Evolutionary conservation across 1,140 invertebrate species (phyloP).

Genomic region (Temnothorax longispinosus): DNA sequence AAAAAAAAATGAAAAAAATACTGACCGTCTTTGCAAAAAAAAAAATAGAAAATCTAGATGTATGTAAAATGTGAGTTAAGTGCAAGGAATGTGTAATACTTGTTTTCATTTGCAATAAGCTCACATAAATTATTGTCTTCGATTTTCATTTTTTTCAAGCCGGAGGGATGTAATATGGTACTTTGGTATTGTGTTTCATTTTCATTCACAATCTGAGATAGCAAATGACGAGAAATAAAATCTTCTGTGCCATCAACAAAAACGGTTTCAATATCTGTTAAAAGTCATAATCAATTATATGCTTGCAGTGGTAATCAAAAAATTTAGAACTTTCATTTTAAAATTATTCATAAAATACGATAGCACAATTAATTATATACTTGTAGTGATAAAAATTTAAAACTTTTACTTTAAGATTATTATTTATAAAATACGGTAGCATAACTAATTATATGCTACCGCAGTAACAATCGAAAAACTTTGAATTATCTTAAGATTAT

Average conservation of each 20-base stretch:
- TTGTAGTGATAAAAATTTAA: background rate
- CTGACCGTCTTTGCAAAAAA: conserved; percentile 77
- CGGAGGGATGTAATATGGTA: conserved; percentile 5
- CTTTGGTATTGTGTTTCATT: conserved; percentile 22
- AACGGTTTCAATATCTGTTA: background rate
- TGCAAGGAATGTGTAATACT: conserved; percentile 59
- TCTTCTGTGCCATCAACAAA: background rate
- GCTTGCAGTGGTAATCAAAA: background rate
- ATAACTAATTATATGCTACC: no score
- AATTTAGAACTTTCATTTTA: conserved; percentile 1
- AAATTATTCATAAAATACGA: background rate
- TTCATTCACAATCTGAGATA: background rate
- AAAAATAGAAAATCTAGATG: conserved; percentile 72
- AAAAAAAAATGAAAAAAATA: conserved; percentile 75
- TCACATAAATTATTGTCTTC: conserved; percentile 41
- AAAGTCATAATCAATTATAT: background rate
- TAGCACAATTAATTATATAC: background rate
- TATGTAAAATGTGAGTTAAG: conserved; percentile 65
- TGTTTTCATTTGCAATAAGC: conserved; percentile 25
- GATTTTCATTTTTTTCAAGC: conserved; percentile 21
- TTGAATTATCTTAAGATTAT: conserved; percentile 17
- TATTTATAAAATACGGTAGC: conserved; percentile 1
- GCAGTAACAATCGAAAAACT: background rate
- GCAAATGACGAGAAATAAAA: background rate
- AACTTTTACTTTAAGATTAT: background rate